A percentile compares a stretch with the other conserved stretches of the same genome.
These are phyloP conservation scores for Drosophila phalerata DNA, from an alignment of 2,888 invertebrate species.

Conservation along the genomic window DNA sequence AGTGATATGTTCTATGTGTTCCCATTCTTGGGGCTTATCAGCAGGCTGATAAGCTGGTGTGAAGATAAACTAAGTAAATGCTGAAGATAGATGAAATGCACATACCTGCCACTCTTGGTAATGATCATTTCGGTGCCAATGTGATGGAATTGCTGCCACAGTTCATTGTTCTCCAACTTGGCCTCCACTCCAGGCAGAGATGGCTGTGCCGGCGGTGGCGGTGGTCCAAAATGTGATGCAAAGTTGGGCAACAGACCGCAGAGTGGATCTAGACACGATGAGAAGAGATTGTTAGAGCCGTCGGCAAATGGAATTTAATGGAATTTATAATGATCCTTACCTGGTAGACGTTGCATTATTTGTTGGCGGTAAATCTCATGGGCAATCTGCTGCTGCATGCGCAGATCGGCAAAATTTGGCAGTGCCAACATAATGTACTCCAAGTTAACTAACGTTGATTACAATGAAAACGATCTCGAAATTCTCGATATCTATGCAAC, in stretches of 20 bases:
- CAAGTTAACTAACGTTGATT: not conserved
- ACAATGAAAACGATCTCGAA: not conserved
- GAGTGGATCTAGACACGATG: constrained; percentile 73
- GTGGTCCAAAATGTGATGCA: constrained; percentile 67
- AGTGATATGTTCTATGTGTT: constrained; percentile 37
- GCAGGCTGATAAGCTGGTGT: constrained; percentile 39
- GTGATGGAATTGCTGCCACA: constrained; percentile 90
- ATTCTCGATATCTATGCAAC: not conserved
- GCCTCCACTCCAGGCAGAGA: constrained; percentile 85
- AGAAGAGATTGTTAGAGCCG: constrained; percentile 28
- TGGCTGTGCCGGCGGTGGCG: constrained; percentile 76
- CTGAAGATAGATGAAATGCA: constrained; percentile 67
- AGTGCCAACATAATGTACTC: constrained; percentile 58
- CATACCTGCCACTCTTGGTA: constrained; percentile 92
- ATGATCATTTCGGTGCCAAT: constrained; percentile 93
- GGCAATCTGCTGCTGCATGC: constrained; percentile 84
- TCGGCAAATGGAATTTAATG: constrained; percentile 28
- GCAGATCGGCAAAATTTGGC: constrained; percentile 81
- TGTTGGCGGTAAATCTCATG: constrained; percentile 84
- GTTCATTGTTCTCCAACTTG: constrained; percentile 88
- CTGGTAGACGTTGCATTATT: constrained; percentile 84
- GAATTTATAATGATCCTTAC: constrained; percentile 54
- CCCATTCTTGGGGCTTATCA: constrained; percentile 54
- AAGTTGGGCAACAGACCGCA: constrained; percentile 77
- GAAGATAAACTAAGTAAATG: constrained; percentile 40